phyloP scores from a whole-genome alignment of 2,888 invertebrate genomes.

The Tenthredo livida region DNA sequence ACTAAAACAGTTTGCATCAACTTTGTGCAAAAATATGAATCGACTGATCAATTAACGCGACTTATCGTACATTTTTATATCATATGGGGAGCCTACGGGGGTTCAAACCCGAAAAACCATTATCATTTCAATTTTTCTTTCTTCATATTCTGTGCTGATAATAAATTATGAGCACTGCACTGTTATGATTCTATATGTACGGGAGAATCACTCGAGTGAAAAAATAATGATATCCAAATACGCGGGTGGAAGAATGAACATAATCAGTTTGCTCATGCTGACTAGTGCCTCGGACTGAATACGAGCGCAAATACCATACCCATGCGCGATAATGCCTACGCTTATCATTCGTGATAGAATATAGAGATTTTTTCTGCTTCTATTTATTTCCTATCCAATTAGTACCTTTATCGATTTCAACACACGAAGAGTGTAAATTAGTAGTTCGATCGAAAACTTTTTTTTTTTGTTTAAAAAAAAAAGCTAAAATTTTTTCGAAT shows the following conservation, averaged over 20 bases:
- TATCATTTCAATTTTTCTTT: background rate
- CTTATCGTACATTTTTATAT: too few species aligned
- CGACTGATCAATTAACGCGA: too few species aligned
- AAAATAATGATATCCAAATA: slow-evolving; percentile 28
- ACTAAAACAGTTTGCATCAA: too few species aligned
- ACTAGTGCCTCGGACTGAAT: background rate
- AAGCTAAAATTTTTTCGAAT: too few species aligned
- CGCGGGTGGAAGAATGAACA: background rate
- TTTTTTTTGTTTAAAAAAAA: too few species aligned
- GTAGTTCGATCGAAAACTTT: too few species aligned
- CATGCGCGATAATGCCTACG: background rate
- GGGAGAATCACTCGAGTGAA: background rate
- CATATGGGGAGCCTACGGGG: too few species aligned
- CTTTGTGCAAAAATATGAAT: too few species aligned
- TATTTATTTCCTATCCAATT: background rate
- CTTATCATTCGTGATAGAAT: background rate
- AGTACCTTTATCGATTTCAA: too few species aligned
- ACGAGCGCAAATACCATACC: background rate
- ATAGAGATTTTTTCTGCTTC: background rate
- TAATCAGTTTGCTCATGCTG: background rate
- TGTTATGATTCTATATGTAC: background rate
- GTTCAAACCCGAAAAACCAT: background rate
- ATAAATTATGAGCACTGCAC: background rate
- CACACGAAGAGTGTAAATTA: too few species aligned
- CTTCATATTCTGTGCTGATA: background rate